Base-by-base conservation (phyloP, 2,888 invertebrate species). In the Adelognathus sp. region DNA sequence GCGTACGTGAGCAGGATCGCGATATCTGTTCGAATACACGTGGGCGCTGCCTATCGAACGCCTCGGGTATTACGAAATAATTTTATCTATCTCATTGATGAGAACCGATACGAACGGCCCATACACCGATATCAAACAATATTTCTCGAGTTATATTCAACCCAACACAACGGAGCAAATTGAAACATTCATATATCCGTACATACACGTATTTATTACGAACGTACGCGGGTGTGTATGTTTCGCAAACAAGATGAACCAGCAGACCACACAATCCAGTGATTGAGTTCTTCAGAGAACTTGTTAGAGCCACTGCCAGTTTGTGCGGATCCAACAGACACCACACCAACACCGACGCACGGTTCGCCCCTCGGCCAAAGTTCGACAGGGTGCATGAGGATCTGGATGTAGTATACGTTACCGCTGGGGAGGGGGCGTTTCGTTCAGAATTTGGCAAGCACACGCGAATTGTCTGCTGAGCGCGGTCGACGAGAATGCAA, bases 381-480 rank as follows among this genome's bases (percentile, higher is more conserved):
- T 79, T 79, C 74, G 74, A 74, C 78, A 61, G 36, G 64, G 41
- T 44, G 60, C 58, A 54, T 52, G 75, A 44, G 70, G 70, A 70
- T 71, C 74, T 70, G 54, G 54, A 50, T 50, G 18, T 50, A 39
- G 36, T 69, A 33, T n/a, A n/a, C 46, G 69, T 73, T 60, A 44
- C 16, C 2, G 29, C 36, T 24, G 41, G 36, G 7, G 39, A 52
- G 4, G 44, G 44, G 18, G 44, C 44, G 69, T 44, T 50, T 64
- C 60, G 73, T 79, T 74, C 78, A 60, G 74, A 71, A 79, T 79
- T 79, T 79, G 79, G 79, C 79, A 79, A 79, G 71, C 79, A 66
- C 39, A 18, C 74, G 71, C 18, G 74, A 54, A 79, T 79, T 79
- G 79, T 67, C 74, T 71, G 64, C 44, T n/a, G n/a, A n/a, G n/a